Percentiles rank a stretch among this genome's conserved stretches.
phyloP scores from a whole-genome alignment of 2,797 vertebrate genomes.

The Cossypha polioptera region DNA sequence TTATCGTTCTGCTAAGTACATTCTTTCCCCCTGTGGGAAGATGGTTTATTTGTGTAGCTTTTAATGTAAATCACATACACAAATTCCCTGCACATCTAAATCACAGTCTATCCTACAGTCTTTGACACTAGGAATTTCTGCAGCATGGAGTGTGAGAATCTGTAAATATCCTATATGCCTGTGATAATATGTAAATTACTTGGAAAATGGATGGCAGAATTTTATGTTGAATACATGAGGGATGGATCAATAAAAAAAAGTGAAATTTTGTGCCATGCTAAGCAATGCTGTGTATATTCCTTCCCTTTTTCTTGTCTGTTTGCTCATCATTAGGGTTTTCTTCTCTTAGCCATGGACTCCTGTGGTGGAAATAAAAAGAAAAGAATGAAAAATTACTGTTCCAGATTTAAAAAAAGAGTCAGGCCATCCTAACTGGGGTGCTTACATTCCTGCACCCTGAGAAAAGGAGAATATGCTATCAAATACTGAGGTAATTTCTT shows the following conservation, averaged over 20 bases:
- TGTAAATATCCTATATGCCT: not conserved
- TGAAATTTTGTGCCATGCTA: rapidly evolving
- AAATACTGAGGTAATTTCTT: not conserved
- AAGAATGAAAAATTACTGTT: not conserved
- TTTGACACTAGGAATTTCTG: not conserved
- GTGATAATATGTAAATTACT: not conserved
- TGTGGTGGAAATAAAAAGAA: not conserved
- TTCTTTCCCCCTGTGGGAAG: not conserved
- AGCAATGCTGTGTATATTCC: rapidly evolving
- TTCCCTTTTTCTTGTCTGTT: not conserved
- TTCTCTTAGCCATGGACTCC: not conserved
- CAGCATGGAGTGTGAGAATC: not conserved
- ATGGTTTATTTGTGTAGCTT: not conserved
- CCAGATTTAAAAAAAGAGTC: rapidly evolving
- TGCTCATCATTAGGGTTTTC: not conserved
- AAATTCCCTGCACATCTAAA: not conserved
- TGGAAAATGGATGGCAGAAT: not conserved
- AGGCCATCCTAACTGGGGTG: not conserved
- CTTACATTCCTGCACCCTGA: not conserved
- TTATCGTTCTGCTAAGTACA: not conserved
- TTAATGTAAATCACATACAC: not conserved
- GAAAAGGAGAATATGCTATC: not conserved
- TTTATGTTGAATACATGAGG: rapidly evolving
- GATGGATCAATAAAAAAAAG: not conserved
- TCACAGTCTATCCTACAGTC: not conserved